Percentiles rank a stretch among this genome's conserved stretches.
Conservation (phyloP, 2,113 vertebrate genomes). For the Synodontis membranacea region DNA sequence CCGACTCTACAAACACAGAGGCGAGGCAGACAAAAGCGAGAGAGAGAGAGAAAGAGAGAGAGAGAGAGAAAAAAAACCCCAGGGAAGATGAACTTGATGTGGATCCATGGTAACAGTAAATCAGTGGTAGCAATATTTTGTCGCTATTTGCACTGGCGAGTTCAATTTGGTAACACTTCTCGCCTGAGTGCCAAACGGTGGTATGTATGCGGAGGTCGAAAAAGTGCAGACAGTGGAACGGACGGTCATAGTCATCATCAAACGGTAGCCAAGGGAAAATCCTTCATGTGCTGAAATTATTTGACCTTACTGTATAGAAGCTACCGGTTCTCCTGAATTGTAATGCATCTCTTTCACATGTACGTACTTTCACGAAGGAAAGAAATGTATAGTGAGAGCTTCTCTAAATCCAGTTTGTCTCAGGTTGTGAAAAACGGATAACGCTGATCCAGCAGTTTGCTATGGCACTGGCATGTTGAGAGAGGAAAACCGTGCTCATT, state of each 20-base stretch:
- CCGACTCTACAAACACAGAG: background rate
- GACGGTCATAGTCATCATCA: background rate
- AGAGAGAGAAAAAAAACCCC: background rate
- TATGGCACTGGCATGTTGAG: background rate
- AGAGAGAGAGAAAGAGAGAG: background rate
- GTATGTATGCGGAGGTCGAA: background rate
- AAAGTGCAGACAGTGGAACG: background rate
- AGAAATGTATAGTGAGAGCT: background rate
- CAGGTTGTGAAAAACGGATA: background rate
- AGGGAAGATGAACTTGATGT: background rate
- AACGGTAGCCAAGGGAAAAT: background rate
- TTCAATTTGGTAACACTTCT: background rate
- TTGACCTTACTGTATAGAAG: background rate
- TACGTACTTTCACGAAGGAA: background rate
- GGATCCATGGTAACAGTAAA: background rate
- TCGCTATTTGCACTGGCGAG: background rate
- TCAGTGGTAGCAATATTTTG: background rate
- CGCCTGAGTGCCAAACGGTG: background rate
- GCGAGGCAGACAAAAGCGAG: background rate
- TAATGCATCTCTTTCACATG: background rate
- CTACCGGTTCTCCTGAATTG: background rate
- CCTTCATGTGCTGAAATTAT: background rate
- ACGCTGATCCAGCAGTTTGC: background rate
- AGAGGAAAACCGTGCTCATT: constrained; percentile 42
- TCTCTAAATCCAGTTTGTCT: background rate